Conservation (phyloP, 1,140 invertebrate species). For the Papilio aristodemus region DNA sequence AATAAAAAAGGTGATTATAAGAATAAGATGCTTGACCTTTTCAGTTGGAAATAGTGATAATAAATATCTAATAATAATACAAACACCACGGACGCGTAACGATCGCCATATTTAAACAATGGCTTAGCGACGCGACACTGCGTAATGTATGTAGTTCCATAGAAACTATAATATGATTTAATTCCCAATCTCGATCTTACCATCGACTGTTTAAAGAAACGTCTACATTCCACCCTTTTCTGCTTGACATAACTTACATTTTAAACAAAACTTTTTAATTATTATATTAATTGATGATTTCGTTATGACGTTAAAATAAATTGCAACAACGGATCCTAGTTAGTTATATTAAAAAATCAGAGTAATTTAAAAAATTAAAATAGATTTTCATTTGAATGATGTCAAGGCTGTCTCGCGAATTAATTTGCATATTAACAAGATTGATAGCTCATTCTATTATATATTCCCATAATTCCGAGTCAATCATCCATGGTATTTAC, state of each 20-base stretch:
- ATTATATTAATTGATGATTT: too few relatives aligned
- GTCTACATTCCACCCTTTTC: too few relatives aligned
- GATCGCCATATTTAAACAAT: constrained; percentile 12
- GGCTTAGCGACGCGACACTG: background rate
- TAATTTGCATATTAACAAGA: constrained; percentile 23
- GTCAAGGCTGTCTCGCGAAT: constrained; percentile 14
- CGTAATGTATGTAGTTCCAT: constrained; percentile 1
- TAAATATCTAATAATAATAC: constrained; percentile 8
- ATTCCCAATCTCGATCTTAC: background rate
- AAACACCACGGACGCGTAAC: background rate
- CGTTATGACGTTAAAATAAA: too few relatives aligned
- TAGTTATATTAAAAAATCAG: background rate
- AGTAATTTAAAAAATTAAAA: background rate
- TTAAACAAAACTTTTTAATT: too few relatives aligned
- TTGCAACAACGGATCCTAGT: too few relatives aligned
- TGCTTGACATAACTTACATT: too few relatives aligned
- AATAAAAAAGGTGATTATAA: background rate
- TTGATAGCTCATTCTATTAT: background rate
- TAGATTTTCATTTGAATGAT: constrained; percentile 4
- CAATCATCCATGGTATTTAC: constrained; percentile 19
- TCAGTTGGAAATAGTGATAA: constrained; percentile 8
- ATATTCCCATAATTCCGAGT: constrained; percentile 10
- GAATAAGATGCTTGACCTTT: background rate
- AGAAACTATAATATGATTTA: background rate
- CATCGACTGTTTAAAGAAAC: background rate